Evolutionary conservation across 2,113 vertebrate genomes (phyloP).

Genomic region (Elephantulus edwardii): DNA sequence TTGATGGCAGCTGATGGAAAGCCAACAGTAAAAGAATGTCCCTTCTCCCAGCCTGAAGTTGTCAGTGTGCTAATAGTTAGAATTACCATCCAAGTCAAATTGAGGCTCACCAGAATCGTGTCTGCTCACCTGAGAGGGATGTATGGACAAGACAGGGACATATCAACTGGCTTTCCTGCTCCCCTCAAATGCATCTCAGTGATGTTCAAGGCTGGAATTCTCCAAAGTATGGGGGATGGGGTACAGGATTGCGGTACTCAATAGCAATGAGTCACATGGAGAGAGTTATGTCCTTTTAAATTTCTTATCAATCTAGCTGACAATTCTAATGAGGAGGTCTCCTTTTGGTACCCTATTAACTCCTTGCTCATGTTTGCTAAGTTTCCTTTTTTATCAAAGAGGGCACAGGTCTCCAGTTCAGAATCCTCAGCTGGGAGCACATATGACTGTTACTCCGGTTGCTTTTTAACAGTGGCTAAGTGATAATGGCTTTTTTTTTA

Average conservation of each 20-base stretch:
- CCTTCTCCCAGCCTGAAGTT: fast-evolving
- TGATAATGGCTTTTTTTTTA: background rate
- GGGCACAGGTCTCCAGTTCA: background rate
- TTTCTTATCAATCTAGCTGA: background rate
- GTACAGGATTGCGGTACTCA: background rate
- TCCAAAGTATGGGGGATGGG: background rate
- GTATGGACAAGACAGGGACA: background rate
- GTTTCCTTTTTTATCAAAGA: background rate
- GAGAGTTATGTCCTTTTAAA: background rate
- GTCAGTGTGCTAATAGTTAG: background rate
- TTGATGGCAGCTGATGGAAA: background rate
- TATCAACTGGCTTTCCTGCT: background rate
- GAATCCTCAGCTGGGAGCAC: background rate
- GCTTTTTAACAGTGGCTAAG: background rate
- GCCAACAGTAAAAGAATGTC: background rate
- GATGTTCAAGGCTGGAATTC: background rate
- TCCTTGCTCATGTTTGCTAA: background rate
- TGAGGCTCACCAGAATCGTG: background rate
- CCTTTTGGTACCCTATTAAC: background rate
- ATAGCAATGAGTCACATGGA: background rate
- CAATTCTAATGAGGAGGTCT: background rate
- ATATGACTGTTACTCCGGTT: background rate
- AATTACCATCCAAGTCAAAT: background rate
- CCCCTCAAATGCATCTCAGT: too few species aligned
- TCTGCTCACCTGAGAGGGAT: slow-evolving; percentile 7